Conservation (phyloP, 1,140 invertebrate genomes). For the Physella acuta region DNA sequence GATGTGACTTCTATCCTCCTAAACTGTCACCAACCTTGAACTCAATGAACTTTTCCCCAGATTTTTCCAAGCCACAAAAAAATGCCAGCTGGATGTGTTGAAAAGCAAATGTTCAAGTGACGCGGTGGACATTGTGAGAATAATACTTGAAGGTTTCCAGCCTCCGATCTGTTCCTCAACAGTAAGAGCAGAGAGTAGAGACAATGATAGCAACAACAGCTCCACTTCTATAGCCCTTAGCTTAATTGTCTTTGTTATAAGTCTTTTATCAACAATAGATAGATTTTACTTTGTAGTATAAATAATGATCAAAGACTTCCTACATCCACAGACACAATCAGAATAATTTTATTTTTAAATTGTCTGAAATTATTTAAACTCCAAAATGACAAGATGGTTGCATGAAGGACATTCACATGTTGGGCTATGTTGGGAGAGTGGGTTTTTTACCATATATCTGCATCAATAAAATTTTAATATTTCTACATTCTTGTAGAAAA, state of each 20-base stretch:
- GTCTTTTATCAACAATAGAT: background rate
- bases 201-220: background rate
- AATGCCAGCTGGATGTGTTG: background rate
- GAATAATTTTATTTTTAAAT: no score
- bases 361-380: no score
- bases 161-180: conserved; percentile 7
- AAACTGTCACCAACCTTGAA: background rate
- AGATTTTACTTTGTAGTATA: background rate
- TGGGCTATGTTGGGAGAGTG: no score
- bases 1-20: background rate
- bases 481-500: no score
- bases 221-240: background rate
- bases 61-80: background rate
- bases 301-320: background rate
- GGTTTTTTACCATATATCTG: no score
- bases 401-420: no score
- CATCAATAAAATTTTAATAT: no score
- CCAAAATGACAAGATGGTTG: no score
- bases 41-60: conserved; percentile 1
- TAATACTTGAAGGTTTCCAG: conserved; percentile 3
- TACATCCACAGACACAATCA: background rate
- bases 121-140: background rate
- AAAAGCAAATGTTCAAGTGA: background rate
- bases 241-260: background rate
- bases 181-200: background rate